Percentiles rank a stretch among this genome's conserved stretches.
phyloP scores from a whole-genome alignment of 2,888 invertebrate species.

The Eupithecia vulgata region DNA sequence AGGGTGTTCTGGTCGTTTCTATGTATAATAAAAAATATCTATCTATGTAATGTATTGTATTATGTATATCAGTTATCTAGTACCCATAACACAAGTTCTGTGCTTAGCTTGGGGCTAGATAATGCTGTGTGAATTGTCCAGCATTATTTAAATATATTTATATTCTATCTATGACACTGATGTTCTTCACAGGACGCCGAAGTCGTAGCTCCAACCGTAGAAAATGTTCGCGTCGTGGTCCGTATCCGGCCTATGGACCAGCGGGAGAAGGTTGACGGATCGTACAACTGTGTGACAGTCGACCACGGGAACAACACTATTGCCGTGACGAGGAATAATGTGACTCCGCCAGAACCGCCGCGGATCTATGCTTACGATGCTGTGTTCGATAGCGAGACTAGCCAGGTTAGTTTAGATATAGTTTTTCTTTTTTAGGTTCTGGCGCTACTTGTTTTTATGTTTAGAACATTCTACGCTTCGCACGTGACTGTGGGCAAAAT shows the following conservation, averaged over 20 bases:
- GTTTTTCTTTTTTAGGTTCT: background rate
- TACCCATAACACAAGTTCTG: too few relatives aligned
- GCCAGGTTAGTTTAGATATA: conserved; percentile 14
- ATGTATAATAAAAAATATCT: too few relatives aligned
- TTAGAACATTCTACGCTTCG: background rate
- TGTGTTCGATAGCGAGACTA: conserved; percentile 91
- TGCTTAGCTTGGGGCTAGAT: too few relatives aligned
- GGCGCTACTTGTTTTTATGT: background rate
- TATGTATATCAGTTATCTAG: too few relatives aligned
- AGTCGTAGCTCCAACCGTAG: conserved; percentile 86
- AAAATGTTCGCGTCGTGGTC: conserved; percentile 98
- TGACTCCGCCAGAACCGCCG: conserved; percentile 89
- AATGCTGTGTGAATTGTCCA: too few relatives aligned
- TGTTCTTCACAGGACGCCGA: conserved; percentile 73
- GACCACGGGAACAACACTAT: conserved; percentile 91
- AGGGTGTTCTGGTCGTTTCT: too few relatives aligned
- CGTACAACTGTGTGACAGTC: conserved; percentile 89
- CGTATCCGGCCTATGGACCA: conserved; percentile 96
- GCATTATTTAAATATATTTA: too few relatives aligned
- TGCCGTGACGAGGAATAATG: conserved; percentile 89
- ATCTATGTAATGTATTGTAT: too few relatives aligned
- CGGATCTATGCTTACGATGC: conserved; percentile 97
- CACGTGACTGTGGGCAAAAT: background rate
- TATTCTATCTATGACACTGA: too few relatives aligned
- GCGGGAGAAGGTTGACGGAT: conserved; percentile 89